Conservation (phyloP, 2,113 vertebrate genomes). For the Triplophysa rosa region DNA sequence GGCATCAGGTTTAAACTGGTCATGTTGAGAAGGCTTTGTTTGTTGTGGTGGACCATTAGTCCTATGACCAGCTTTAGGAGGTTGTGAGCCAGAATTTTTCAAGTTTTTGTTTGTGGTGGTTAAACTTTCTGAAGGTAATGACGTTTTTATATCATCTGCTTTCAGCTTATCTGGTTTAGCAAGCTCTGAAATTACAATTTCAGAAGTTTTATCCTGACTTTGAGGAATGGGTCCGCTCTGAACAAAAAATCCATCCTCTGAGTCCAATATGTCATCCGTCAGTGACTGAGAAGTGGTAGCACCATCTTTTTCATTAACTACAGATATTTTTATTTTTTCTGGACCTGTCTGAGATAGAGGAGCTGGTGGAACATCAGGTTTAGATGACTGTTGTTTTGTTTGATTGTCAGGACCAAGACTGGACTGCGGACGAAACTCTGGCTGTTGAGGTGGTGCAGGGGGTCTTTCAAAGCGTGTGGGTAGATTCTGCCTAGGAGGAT, state of each 20-base stretch:
- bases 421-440: constrained; percentile 31
- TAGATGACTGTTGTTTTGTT: constrained; percentile 29
- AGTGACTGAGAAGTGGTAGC: constrained; percentile 34
- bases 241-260: constrained; percentile 70
- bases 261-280: constrained; percentile 69
- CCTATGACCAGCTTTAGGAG: constrained; percentile 38
- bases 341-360: constrained; percentile 40
- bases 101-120: constrained; percentile 38
- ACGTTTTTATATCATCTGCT: constrained; percentile 43
- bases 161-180: constrained; percentile 44
- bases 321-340: constrained; percentile 42
- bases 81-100: constrained; percentile 49
- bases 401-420: constrained; percentile 47
- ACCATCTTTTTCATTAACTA: constrained; percentile 24
- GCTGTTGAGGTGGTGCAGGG: constrained; percentile 40
- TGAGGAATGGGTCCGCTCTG: constrained; percentile 77
- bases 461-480: constrained; percentile 61
- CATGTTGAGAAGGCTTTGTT: constrained; percentile 71
- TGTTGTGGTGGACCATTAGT: constrained; percentile 69
- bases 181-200: constrained; percentile 11
- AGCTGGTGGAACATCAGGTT: constrained; percentile 26
- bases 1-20: constrained; percentile 71
- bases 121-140: constrained; percentile 25
- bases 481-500: constrained; percentile 35
- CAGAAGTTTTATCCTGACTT: constrained; percentile 53